phyloP scores from a whole-genome alignment of 2,113 vertebrate species.

The Xyliphius kryptos region DNA sequence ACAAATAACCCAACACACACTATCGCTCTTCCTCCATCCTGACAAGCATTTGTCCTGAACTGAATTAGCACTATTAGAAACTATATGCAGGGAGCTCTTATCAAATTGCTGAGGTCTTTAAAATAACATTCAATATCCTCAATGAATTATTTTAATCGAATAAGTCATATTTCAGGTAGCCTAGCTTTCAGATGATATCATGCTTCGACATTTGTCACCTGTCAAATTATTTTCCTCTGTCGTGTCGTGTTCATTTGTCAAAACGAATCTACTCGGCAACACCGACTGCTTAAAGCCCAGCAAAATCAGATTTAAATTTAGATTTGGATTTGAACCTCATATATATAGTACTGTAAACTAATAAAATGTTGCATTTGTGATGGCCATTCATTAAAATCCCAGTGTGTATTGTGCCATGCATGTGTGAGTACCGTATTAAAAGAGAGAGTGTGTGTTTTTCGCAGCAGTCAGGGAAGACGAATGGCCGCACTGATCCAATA shows the following conservation, averaged over 20 bases:
- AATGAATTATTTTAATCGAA: constrained; percentile 74
- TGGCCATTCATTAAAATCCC: constrained; percentile 54
- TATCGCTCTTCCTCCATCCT: constrained; percentile 31
- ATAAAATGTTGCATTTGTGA: constrained; percentile 55
- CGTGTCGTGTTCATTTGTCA: constrained; percentile 77
- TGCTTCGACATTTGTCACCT: constrained; percentile 73
- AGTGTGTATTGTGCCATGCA: constrained; percentile 28
- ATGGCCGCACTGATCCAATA: constrained; percentile 23
- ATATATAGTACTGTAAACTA: constrained; percentile 61
- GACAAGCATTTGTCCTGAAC: constrained; percentile 35
- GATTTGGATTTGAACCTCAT: constrained; percentile 61
- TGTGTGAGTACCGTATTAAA: not conserved
- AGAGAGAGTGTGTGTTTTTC: constrained; percentile 4
- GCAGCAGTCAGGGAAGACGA: constrained; percentile 19
- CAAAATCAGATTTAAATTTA: constrained; percentile 62
- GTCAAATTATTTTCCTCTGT: constrained; percentile 74
- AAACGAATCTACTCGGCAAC: constrained; percentile 60
- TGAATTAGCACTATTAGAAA: constrained; percentile 52
- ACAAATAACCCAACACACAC: constrained; percentile 10
- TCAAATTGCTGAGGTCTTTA: constrained; percentile 69
- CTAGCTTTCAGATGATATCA: constrained; percentile 73
- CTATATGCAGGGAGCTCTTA: constrained; percentile 60
- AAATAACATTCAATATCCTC: constrained; percentile 74
- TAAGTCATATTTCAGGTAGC: constrained; percentile 73
- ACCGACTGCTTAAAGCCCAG: constrained; percentile 52